These are phyloP conservation scores for Catagonus wagneri DNA, from an alignment of 2,113 vertebrate species.

Conservation along the genomic window DNA sequence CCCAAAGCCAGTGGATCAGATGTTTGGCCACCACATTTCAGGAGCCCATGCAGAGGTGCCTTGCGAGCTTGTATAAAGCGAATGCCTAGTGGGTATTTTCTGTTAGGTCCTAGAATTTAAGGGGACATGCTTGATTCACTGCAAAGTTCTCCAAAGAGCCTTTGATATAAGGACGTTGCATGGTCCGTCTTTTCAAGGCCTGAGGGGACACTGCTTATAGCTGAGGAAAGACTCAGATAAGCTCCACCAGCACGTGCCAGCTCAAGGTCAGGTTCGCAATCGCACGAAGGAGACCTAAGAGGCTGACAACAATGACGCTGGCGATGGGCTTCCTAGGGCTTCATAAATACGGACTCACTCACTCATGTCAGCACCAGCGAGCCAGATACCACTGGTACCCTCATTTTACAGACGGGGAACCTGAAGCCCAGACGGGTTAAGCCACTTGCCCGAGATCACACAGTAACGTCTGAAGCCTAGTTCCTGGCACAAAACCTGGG, in stretches of 20 bases:
- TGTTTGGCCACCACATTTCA: neutral
- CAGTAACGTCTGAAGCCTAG: neutral
- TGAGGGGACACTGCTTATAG: neutral
- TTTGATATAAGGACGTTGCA: neutral
- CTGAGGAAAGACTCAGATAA: constrained; percentile 25
- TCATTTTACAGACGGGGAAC: constrained; percentile 2
- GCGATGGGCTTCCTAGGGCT: neutral
- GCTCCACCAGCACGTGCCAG: neutral
- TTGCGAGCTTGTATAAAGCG: neutral
- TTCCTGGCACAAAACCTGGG: neutral
- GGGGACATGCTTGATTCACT: neutral
- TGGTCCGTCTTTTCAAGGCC: neutral
- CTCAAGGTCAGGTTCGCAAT: neutral
- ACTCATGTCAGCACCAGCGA: neutral
- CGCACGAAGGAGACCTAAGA: neutral
- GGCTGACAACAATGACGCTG: neutral
- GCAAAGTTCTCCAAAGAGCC: too few relatives aligned
- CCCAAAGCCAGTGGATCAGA: neutral
- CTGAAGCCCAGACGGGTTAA: neutral
- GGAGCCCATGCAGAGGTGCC: neutral
- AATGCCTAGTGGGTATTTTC: neutral
- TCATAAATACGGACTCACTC: too few relatives aligned
- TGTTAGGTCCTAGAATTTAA: constrained; percentile 18
- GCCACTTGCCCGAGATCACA: neutral
- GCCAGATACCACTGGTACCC: neutral